Conservation (phyloP, 2,797 vertebrate genomes). For the Mustela erminea region DNA sequence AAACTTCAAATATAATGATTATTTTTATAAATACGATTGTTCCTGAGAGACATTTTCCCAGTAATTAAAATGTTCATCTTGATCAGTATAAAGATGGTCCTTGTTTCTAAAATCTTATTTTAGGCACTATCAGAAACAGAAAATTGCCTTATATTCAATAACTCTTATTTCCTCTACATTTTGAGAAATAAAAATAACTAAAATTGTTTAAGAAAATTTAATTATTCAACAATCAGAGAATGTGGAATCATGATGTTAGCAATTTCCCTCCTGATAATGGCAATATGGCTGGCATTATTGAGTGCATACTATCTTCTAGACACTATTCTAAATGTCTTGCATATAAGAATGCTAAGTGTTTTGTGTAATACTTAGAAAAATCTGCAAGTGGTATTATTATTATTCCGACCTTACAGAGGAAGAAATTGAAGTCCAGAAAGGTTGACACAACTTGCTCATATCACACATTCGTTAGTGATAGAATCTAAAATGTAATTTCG, state of each 20-base stretch:
- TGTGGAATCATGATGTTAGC: neutral
- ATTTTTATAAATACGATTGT: conserved; percentile 15
- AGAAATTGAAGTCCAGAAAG: neutral
- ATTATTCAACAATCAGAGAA: conserved; percentile 44
- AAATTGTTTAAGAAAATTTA: conserved; percentile 17
- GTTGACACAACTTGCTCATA: conserved; percentile 1
- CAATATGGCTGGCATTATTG: neutral
- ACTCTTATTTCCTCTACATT: conserved; percentile 7
- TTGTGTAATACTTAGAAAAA: neutral
- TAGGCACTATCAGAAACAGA: neutral
- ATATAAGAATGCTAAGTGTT: neutral
- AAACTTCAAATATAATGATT: neutral
- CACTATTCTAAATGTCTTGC: neutral
- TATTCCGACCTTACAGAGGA: neutral
- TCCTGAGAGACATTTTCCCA: conserved; percentile 13
- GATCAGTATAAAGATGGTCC: neutral
- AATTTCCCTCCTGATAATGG: neutral
- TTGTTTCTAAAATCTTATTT: conserved; percentile 30
- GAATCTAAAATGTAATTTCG: neutral
- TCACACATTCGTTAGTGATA: neutral
- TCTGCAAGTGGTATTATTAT: neutral
- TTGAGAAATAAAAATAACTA: conserved; percentile 61
- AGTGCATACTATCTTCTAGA: neutral
- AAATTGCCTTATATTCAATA: conserved; percentile 7
- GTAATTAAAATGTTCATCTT: conserved; percentile 31